phyloP scores from a whole-genome alignment of 2,888 invertebrate genomes.

The Drosophila lacicola region DNA sequence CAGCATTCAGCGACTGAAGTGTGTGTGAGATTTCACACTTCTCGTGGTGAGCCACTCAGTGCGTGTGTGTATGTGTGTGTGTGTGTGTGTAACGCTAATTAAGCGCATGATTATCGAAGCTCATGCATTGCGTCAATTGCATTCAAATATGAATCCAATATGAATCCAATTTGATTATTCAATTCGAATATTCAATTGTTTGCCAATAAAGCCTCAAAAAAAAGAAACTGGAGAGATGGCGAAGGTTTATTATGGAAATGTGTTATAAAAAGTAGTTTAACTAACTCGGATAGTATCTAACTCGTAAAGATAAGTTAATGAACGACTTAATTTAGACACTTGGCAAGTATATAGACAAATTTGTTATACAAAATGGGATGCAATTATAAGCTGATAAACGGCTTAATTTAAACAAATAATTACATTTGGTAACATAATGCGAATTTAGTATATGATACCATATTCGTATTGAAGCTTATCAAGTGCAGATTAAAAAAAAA shows the following conservation, averaged over 20 bases:
- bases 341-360: neutral
- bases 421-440: neutral
- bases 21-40: conserved; percentile 64
- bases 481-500: too few relatives aligned
- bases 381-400: too few relatives aligned
- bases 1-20: conserved; percentile 49
- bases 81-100: conserved; percentile 57
- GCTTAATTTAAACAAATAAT: too few relatives aligned
- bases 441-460: too few relatives aligned
- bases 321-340: too few relatives aligned
- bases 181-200: neutral
- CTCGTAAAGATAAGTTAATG: too few relatives aligned
- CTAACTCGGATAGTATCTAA: too few relatives aligned
- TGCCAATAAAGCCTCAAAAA: neutral
- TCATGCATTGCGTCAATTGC: conserved; percentile 16
- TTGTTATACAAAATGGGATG: too few relatives aligned
- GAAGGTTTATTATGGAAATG: too few relatives aligned
- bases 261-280: too few relatives aligned
- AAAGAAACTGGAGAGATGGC: too few relatives aligned
- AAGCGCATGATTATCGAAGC: conserved; percentile 57
- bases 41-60: conserved; percentile 20
- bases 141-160: conserved; percentile 22
- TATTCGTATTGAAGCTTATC: too few relatives aligned
- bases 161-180: conserved; percentile 16
- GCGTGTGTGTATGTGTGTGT: conserved; percentile 5